These are phyloP conservation scores for Antedon mediterranea DNA, from an alignment of 53 echinoderm and acorn worm genomes.

Conservation along the genomic window DNA sequence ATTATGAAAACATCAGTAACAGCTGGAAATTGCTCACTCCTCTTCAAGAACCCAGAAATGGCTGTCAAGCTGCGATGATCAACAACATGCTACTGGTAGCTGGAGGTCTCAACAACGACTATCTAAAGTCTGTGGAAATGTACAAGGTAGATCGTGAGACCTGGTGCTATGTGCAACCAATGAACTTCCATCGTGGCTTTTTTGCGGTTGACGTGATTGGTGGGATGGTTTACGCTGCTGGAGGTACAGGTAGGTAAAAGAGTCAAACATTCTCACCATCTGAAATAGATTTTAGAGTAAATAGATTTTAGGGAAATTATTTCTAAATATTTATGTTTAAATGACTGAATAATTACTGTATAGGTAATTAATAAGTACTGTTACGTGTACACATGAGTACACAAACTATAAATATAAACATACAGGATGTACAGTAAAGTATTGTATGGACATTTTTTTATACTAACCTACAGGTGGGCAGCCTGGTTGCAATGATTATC, in stretches of 20 bases:
- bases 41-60: conserved; percentile 7
- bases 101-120: no score
- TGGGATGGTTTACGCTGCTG: conserved; percentile 28
- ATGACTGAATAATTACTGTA: no score
- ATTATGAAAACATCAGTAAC: conserved; percentile 3
- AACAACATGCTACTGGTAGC: no score
- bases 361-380: no score
- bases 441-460: background rate
- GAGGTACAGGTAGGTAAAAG: conserved; percentile 29
- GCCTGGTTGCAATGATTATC: conserved; percentile 7
- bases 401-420: no score
- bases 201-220: conserved; percentile 13
- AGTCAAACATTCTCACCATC: background rate
- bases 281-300: no score
- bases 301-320: no score
- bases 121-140: conserved; percentile 11
- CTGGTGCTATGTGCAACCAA: conserved; percentile 7
- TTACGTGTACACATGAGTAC: no score
- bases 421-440: background rate
- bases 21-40: conserved; percentile 8
- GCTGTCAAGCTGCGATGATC: no score
- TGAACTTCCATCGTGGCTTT: conserved; percentile 17
- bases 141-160: background rate
- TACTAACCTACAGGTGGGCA: background rate
- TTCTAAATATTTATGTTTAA: no score